These are phyloP conservation scores for Poicephalus meyeri DNA, from an alignment of 2,113 vertebrate genomes.

Conservation along the genomic window DNA sequence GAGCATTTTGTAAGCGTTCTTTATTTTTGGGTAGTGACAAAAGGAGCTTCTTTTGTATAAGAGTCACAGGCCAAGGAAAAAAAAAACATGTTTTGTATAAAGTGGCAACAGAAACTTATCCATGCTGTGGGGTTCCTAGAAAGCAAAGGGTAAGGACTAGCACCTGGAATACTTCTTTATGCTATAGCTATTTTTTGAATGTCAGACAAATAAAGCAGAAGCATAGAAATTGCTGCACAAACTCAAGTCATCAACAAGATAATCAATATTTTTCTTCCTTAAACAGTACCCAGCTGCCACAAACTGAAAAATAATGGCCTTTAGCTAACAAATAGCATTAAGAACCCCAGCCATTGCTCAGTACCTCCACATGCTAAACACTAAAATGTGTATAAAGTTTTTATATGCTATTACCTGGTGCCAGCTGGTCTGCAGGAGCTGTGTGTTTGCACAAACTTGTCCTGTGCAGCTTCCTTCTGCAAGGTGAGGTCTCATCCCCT, in stretches of 20 bases:
- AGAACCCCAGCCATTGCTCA: background rate
- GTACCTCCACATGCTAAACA: background rate
- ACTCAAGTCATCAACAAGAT: background rate
- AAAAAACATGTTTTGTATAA: background rate
- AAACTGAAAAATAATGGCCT: background rate
- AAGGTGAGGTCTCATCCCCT: background rate
- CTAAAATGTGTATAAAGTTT: background rate
- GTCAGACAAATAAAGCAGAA: background rate
- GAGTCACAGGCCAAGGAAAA: background rate
- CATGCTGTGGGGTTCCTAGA: background rate
- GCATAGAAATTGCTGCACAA: background rate
- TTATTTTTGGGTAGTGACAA: conserved; percentile 26
- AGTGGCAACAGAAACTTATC: background rate
- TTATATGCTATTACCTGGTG: background rate
- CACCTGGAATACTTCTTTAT: background rate
- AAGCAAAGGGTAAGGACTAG: background rate
- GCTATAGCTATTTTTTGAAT: background rate
- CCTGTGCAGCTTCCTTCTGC: background rate
- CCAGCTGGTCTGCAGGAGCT: background rate
- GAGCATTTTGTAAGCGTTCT: conserved; percentile 32
- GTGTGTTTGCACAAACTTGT: background rate
- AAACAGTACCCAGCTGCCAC: background rate
- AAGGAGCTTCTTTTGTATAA: background rate
- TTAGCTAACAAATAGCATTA: background rate
- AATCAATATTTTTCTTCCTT: background rate